Base-by-base conservation (phyloP, 2,888 invertebrate species). In the Lithophane leautieri region DNA sequence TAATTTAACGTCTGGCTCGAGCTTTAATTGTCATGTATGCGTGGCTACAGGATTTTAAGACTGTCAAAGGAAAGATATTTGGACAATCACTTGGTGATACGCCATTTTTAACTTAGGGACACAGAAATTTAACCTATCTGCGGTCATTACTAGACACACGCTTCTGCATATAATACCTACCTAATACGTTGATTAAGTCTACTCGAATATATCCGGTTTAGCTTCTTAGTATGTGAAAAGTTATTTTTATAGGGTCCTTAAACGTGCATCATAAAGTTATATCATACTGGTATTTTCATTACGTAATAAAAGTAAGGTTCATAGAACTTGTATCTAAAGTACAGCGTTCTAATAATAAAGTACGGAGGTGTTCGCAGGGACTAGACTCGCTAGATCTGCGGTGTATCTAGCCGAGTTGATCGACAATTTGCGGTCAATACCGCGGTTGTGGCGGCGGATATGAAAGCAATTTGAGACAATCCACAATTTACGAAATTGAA, bases 391-490 rank as follows among this genome's bases (percentile, higher is more conserved):
- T 69, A 79, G 73, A 76, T 70, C 60, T 72, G 77, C 56, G 65
- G 79, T 81, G 80, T 85, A 86, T 86, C 80, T 81, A 83, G 86
- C 83, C 79, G 78, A 79, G 85, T 86, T 88, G 85, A 88, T 83
- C 87, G 79, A 87, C 82, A 88, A 86, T 83, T 88, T 92, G 92
- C 88, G 93, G 94, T 91, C 82, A 83, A 83, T 82, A 79, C 81
- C 77, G 92, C 88, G 91, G 93, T 90, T 84, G 78, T 70, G 78
- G 86, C 87, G 86, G 89, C 91, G 91, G 91, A 92, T 91, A 92
- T 90, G 89, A 90, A 91, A 91, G 92, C 89, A 91, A 92, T 91
- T 92, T 89, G 87, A 91, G 88, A 88, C 89, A 89, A 87, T 86
- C 76, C 79, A 74, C 52, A 79, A 66, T 78, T 81, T 79, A 81